Percentiles rank a stretch among this genome's conserved stretches.
phyloP scores from a whole-genome alignment of 2,888 invertebrate genomes.

The Oxyscelio sp. region DNA sequence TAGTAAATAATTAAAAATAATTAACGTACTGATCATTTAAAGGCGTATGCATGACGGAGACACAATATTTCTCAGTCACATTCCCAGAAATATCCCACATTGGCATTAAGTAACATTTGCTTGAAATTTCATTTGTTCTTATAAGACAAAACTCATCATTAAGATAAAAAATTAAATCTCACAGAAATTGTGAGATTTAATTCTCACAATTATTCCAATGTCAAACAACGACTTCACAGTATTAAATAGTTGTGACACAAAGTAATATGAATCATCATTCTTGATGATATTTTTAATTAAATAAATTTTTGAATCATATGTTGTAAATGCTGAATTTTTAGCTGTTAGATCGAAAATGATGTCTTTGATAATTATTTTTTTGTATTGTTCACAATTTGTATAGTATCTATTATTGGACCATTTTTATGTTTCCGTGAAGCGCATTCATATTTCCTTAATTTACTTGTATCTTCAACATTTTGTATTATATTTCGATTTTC shows the following conservation, averaged over 20 bases:
- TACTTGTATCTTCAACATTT: too few species aligned
- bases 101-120: too few species aligned
- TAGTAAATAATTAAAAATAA: too few species aligned
- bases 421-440: slow-evolving; percentile 16
- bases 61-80: too few species aligned
- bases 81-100: too few species aligned
- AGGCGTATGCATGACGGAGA: too few species aligned
- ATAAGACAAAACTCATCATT: too few species aligned
- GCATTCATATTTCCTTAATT: background rate
- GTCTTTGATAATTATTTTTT: background rate
- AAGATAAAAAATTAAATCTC: background rate
- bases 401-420: background rate
- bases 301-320: background rate
- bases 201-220: too few species aligned
- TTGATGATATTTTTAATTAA: background rate
- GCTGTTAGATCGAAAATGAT: background rate
- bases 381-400: slow-evolving; percentile 11
- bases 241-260: background rate
- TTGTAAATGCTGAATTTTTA: background rate
- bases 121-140: too few species aligned
- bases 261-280: background rate
- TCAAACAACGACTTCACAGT: background rate
- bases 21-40: too few species aligned
- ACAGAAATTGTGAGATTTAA: too few species aligned
- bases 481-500: slow-evolving; percentile 17